Evolutionary conservation across 2,888 invertebrate genomes (phyloP).

Genomic region (Lordiphosa andalusiaca): DNA sequence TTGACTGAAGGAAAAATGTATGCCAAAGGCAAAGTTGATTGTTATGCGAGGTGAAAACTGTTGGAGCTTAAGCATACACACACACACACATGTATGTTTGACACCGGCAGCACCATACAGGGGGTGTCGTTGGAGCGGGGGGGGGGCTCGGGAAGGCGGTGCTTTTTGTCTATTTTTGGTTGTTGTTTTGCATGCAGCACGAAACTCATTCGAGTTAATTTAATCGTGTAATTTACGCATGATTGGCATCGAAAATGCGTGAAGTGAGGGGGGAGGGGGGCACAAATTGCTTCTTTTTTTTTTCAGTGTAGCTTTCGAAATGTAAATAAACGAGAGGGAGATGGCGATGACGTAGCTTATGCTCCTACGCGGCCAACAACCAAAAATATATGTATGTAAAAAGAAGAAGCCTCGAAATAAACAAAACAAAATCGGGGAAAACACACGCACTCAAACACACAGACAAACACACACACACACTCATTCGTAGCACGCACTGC

Average conservation of each 20-base stretch:
- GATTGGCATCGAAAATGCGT: conserved; percentile 65
- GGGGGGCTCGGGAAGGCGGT: not conserved
- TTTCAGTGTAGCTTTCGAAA: conserved; percentile 48
- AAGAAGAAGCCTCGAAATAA: conserved; percentile 53
- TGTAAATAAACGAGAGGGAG: conserved; percentile 52
- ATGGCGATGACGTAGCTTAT: conserved; percentile 58
- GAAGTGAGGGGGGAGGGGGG: conserved; percentile 37
- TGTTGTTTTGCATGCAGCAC: conserved; percentile 52
- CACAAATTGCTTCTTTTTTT: conserved; percentile 18
- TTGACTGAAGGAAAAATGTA: conserved; percentile 24
- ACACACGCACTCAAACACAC: too few relatives aligned
- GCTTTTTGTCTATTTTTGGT: conserved; percentile 13
- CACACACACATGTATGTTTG: conserved; percentile 7
- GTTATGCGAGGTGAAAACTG: conserved; percentile 51
- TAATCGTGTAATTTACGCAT: conserved; percentile 75
- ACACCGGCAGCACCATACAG: not conserved
- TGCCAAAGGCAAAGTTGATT: conserved; percentile 26
- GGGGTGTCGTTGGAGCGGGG: not conserved
- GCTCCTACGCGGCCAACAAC: conserved; percentile 46
- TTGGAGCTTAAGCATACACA: conserved; percentile 34
- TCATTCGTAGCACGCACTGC: conserved; percentile 8
- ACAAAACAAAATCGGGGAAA: conserved; percentile 53
- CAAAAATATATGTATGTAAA: conserved; percentile 7
- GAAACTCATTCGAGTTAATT: conserved; percentile 60
- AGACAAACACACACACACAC: conserved; percentile 19